Percentiles rank a stretch among this genome's conserved stretches.
phyloP scores from a whole-genome alignment of 2,888 invertebrate genomes.

The Myopa tessellatipennis region DNA sequence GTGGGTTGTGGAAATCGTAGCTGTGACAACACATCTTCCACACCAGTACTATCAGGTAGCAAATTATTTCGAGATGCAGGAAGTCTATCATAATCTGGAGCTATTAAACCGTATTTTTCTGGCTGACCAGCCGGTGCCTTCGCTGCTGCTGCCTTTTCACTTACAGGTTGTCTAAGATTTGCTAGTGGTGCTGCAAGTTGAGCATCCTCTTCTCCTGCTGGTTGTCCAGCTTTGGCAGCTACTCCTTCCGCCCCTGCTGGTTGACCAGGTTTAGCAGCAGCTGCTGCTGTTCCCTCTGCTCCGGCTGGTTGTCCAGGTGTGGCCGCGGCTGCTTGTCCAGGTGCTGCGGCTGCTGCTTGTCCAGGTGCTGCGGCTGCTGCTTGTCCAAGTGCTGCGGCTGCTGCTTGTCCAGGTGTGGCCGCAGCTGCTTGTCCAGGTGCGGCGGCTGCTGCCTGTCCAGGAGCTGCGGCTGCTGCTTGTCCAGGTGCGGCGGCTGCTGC shows the following conservation, averaged over 20 bases:
- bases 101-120: neutral
- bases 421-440: neutral
- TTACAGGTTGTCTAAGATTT: neutral
- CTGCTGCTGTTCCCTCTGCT: neutral
- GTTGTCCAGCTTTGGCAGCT: neutral
- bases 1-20: no score
- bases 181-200: neutral
- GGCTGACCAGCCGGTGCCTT: no score
- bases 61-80: neutral
- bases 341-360: neutral
- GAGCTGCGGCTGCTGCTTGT: neutral
- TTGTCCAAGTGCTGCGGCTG: neutral
- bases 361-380: neutral
- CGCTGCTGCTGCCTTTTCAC: neutral
- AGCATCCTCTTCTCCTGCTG: neutral
- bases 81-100: neutral
- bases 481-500: slow-evolving; percentile 20
- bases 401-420: neutral
- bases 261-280: neutral
- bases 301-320: neutral
- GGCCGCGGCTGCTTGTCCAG: neutral
- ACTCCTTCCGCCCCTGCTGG: neutral
- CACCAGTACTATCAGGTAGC: neutral
- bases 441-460: neutral
- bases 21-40: no score